phyloP scores from a whole-genome alignment of 92 coral and sea anemone genomes.

The Diadumene lineata region DNA sequence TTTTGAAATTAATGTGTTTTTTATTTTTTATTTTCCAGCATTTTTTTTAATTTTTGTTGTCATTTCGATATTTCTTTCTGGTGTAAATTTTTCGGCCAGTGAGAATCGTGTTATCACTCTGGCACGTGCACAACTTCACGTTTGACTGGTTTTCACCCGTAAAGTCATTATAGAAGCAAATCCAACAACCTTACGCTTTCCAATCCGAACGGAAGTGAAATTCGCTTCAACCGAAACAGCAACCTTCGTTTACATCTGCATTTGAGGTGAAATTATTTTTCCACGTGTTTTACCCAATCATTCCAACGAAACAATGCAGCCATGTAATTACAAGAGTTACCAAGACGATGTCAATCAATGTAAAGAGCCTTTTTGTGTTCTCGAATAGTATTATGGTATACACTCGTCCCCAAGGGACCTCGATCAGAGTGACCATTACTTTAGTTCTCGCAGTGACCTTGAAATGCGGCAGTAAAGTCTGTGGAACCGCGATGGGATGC shows the following conservation, averaged over 20 bases:
- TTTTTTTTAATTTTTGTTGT: not conserved
- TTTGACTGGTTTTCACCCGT: not conserved
- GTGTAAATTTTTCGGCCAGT: not conserved
- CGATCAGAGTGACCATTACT: constrained; percentile 4
- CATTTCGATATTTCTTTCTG: not conserved
- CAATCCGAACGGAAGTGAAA: constrained; percentile 18
- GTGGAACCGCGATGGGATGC: constrained; percentile 13
- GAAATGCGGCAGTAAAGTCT: constrained; percentile 5
- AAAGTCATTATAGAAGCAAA: not conserved
- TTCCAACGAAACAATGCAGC: constrained; percentile 28
- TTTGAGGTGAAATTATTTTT: not conserved
- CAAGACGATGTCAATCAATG: constrained; percentile 47
- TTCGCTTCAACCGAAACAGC: constrained; percentile 24
- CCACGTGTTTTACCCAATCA: constrained; percentile 20
- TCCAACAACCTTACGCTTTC: too few species aligned
- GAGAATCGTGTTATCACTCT: not conserved
- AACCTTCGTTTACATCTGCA: not conserved
- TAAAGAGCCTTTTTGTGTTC: constrained; percentile 3
- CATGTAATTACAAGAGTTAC: constrained; percentile 12
- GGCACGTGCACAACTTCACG: not conserved
- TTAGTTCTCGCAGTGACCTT: constrained; percentile 7
- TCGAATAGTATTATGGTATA: constrained; percentile 78
- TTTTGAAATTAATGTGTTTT: not conserved
- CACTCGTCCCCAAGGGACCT: constrained; percentile 67
- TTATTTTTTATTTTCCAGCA: too few species aligned